Evolutionary conservation across 92 coral and sea anemone genomes (phyloP).

Genomic region (Anthopleura xanthogrammica): DNA sequence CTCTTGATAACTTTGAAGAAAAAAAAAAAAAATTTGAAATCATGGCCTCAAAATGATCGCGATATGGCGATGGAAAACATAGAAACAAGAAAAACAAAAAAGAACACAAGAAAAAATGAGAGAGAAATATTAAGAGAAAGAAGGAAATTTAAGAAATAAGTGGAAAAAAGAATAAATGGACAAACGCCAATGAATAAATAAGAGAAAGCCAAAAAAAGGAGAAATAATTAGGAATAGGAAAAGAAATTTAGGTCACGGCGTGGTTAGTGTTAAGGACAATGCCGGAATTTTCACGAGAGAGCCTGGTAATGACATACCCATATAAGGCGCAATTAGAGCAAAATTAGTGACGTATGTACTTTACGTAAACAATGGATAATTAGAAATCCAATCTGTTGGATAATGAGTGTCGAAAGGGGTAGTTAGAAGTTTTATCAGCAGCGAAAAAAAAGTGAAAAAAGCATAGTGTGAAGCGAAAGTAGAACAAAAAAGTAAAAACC

Average conservation of each 20-base stretch:
- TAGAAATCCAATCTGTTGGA: neutral
- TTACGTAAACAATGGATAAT: constrained; percentile 3
- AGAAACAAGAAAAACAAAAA: no score
- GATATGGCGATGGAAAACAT: no score
- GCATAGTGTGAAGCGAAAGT: neutral
- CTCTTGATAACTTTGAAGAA: no score
- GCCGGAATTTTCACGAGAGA: neutral
- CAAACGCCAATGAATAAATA: no score
- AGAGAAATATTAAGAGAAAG: neutral
- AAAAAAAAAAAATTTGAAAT: no score
- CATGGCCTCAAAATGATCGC: no score
- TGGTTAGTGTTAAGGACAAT: no score
- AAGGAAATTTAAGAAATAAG: no score
- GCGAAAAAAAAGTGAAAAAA: neutral
- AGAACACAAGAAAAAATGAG: neutral
- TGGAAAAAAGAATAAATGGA: no score
- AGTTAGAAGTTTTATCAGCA: neutral
- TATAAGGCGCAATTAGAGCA: neutral
- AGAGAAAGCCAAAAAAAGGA: no score
- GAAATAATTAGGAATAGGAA: no score
- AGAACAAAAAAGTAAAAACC: neutral
- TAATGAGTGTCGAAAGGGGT: neutral
- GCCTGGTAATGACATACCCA: neutral
- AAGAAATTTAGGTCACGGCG: no score
- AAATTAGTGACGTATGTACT: neutral